Evolutionary conservation across 1,140 invertebrate species (phyloP).

Genomic region (Halesus radiatus): DNA sequence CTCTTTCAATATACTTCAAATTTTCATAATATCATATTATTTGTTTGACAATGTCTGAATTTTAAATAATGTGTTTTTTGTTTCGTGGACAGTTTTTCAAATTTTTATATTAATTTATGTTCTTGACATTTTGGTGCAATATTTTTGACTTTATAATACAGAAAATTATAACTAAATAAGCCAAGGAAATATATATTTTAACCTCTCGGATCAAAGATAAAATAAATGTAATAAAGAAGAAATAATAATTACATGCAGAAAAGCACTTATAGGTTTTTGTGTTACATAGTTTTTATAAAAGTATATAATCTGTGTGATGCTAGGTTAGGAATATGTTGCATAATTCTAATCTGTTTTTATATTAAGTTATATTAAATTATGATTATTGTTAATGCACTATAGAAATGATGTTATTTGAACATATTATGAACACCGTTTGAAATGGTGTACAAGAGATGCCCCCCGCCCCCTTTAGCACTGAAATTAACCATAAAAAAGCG

Average conservation of each 20-base stretch:
- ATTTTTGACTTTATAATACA: not conserved
- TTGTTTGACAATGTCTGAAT: too few relatives aligned
- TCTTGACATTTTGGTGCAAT: not conserved
- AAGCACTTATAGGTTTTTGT: not conserved
- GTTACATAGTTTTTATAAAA: not conserved
- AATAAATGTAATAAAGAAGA: not conserved
- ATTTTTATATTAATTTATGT: not conserved
- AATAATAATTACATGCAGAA: not conserved
- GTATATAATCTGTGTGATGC: not conserved
- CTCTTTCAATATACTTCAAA: too few relatives aligned
- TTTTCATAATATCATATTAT: too few relatives aligned
- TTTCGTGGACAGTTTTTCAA: not conserved
- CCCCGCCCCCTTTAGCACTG: not conserved
- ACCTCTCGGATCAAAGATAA: not conserved
- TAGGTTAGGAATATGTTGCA: not conserved
- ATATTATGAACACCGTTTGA: not conserved
- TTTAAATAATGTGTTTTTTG: not conserved
- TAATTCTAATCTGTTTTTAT: slow-evolving; percentile 9
- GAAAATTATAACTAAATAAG: too few relatives aligned
- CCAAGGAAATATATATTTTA: not conserved
- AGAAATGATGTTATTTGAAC: not conserved
- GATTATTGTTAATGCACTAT: not conserved
- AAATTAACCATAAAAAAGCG: too few relatives aligned
- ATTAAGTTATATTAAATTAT: not conserved
- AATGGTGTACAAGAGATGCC: not conserved